Percentiles rank a stretch among this genome's conserved stretches.
Evolutionary conservation across 1,140 invertebrate genomes (phyloP).

Genomic region (Calliphora vicina): DNA sequence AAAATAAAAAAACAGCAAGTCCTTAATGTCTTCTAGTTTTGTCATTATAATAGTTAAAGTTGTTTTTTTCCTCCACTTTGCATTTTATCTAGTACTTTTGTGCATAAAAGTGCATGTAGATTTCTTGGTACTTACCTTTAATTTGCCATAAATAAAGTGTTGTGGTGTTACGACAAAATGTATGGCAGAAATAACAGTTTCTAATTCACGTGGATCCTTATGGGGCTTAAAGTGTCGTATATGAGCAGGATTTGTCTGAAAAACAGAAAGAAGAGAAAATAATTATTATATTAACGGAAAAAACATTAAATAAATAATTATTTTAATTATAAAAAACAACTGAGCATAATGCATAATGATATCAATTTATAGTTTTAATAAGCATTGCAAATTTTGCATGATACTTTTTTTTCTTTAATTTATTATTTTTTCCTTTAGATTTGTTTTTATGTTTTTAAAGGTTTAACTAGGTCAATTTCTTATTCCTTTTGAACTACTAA

Average conservation of each 20-base stretch:
- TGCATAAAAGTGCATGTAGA: background rate
- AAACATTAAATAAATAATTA: background rate
- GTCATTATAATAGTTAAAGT: background rate
- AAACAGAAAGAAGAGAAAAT: slow-evolving; percentile 23
- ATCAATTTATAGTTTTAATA: background rate
- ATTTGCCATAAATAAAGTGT: slow-evolving; percentile 67
- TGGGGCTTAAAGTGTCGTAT: slow-evolving; percentile 58
- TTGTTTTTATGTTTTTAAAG: no score
- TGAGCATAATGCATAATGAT: background rate
- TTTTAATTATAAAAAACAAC: slow-evolving; percentile 8
- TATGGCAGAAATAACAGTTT: slow-evolving; percentile 63
- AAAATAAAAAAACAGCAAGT: background rate
- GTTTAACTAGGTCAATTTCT: background rate
- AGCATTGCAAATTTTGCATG: background rate
- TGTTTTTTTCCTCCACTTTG: background rate
- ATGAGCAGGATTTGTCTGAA: slow-evolving; percentile 57
- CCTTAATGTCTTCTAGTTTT: background rate
- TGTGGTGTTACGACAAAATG: slow-evolving; percentile 67
- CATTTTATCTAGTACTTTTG: background rate
- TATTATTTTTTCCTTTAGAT: background rate
- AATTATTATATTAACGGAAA: background rate
- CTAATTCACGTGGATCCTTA: slow-evolving; percentile 55
- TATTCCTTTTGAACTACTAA: no score
- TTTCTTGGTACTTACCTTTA: slow-evolving; percentile 61
- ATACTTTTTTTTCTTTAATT: background rate